These are phyloP conservation scores for Sesia bembeciformis DNA, from an alignment of 2,888 invertebrate species.

Conservation along the genomic window DNA sequence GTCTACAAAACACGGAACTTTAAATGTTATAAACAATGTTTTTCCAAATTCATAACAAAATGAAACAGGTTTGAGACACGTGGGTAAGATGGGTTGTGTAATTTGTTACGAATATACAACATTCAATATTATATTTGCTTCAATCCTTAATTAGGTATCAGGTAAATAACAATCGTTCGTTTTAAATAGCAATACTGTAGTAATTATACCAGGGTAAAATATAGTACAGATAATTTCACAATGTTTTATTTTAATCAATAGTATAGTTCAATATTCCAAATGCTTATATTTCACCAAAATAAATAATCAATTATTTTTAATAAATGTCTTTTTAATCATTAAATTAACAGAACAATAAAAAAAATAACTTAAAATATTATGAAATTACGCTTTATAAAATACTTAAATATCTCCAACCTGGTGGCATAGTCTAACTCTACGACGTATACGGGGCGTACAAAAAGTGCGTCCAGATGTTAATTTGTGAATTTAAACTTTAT, in stretches of 20 bases:
- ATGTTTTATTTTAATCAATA: slow-evolving; percentile 19
- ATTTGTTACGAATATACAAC: slow-evolving; percentile 63
- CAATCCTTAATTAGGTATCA: slow-evolving; percentile 16
- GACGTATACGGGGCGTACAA: too few relatives aligned
- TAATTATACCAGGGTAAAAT: slow-evolving; percentile 45
- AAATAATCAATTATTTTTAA: slow-evolving; percentile 7
- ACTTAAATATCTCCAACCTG: too few relatives aligned
- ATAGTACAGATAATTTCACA: slow-evolving; percentile 20
- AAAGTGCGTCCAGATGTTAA: too few relatives aligned
- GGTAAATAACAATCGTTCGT: slow-evolving; percentile 1
- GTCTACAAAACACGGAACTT: too few relatives aligned
- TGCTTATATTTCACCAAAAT: slow-evolving; percentile 12
- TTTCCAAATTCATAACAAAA: background rate
- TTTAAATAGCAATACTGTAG: slow-evolving; percentile 23
- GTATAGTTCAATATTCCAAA: slow-evolving; percentile 27
- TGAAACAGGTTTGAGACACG: slow-evolving; percentile 46
- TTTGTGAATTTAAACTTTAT: too few relatives aligned
- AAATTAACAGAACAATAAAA: slow-evolving; percentile 9
- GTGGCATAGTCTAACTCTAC: too few relatives aligned
- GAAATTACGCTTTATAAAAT: too few relatives aligned
- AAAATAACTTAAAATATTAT: background rate
- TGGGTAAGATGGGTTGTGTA: slow-evolving; percentile 70
- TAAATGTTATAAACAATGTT: too few relatives aligned
- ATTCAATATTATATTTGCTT: slow-evolving; percentile 43
- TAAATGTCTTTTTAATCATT: slow-evolving; percentile 5